Percentiles rank a stretch among this genome's conserved stretches.
Evolutionary conservation across 1,140 invertebrate genomes (phyloP).

Genomic region (Ceratina japonica): DNA sequence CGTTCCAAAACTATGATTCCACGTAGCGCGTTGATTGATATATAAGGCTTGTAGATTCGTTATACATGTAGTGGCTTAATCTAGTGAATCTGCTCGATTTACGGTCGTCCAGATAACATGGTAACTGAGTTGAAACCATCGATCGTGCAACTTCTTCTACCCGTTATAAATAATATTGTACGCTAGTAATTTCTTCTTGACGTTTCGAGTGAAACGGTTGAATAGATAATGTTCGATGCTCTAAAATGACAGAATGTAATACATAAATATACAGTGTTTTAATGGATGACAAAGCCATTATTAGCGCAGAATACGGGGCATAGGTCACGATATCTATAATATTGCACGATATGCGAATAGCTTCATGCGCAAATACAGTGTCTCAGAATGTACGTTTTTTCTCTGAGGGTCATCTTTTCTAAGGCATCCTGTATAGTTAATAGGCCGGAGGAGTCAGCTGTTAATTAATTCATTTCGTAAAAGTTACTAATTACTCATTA

Average conservation of each 20-base stretch:
- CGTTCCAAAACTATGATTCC: slow-evolving; percentile 10
- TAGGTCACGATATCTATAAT: slow-evolving; percentile 4
- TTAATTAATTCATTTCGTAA: too few species aligned
- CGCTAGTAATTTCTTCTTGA: too few species aligned
- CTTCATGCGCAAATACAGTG: slow-evolving; percentile 18
- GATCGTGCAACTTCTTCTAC: not conserved
- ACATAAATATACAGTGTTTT: not conserved
- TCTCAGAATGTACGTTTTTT: not conserved
- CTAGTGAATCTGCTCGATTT: not conserved
- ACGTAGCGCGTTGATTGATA: not conserved
- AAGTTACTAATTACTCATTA: too few species aligned
- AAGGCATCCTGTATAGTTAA: too few species aligned
- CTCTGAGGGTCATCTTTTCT: too few species aligned
- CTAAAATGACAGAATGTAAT: not conserved
- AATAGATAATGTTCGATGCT: too few species aligned
- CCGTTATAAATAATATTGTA: too few species aligned
- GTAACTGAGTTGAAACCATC: not conserved
- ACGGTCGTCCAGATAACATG: not conserved
- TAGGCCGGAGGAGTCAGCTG: not conserved
- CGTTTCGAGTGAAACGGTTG: too few species aligned
- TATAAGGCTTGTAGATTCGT: not conserved
- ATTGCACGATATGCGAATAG: slow-evolving; percentile 12
- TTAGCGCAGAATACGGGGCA: slow-evolving; percentile 17
- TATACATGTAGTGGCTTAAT: too few species aligned
- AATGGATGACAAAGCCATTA: not conserved